phyloP scores from a whole-genome alignment of 2,888 invertebrate genomes.

The Phania funesta region DNA sequence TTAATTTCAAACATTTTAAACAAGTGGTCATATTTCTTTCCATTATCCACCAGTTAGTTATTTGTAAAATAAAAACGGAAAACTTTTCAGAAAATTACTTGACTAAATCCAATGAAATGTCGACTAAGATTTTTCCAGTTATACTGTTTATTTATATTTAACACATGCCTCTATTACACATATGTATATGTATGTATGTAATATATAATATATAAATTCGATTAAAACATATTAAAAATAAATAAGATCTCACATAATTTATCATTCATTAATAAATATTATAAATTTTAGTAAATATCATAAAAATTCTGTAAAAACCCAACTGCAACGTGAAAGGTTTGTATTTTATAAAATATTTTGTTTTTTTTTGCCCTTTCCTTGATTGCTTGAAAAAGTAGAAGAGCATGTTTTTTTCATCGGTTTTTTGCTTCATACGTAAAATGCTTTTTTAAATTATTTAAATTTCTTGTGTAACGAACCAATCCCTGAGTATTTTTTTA shows the following conservation, averaged over 20 bases:
- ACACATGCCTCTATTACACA: too few species aligned
- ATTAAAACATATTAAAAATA: neutral
- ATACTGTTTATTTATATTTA: too few species aligned
- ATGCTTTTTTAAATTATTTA: neutral
- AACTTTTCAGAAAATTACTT: too few species aligned
- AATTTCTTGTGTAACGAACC: neutral
- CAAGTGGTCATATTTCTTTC: too few species aligned
- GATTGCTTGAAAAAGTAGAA: neutral
- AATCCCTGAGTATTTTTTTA: neutral
- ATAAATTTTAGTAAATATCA: slow-evolving; percentile 80
- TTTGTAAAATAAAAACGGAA: too few species aligned
- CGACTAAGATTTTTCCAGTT: too few species aligned
- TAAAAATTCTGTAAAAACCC: slow-evolving; percentile 80
- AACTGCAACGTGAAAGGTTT: slow-evolving; percentile 72
- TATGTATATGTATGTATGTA: neutral
- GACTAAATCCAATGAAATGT: too few species aligned
- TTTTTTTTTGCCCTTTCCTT: neutral
- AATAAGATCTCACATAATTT: neutral
- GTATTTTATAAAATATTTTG: slow-evolving; percentile 39
- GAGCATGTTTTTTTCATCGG: neutral
- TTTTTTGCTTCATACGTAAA: neutral
- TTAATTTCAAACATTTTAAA: too few species aligned
- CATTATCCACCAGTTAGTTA: too few species aligned
- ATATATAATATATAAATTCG: neutral
- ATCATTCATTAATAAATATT: slow-evolving; percentile 1